phyloP scores from a whole-genome alignment of 2,888 invertebrate genomes.

The Psylliodes chrysocephalus region DNA sequence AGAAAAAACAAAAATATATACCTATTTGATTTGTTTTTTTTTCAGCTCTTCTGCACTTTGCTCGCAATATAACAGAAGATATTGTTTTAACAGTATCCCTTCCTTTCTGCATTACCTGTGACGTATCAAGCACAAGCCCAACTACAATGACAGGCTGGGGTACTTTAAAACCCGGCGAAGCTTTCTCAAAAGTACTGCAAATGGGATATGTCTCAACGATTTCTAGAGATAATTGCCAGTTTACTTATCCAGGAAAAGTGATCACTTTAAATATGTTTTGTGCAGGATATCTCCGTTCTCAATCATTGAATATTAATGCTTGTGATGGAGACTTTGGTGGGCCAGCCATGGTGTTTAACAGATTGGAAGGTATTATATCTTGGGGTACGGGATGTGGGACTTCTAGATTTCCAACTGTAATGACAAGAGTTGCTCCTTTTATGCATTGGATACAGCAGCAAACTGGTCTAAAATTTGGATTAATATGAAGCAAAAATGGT shows the following conservation, averaged over 20 bases:
- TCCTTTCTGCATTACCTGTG: neutral
- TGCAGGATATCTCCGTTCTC: slow-evolving; percentile 63
- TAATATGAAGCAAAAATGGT: too few species aligned
- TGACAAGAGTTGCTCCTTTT: slow-evolving; percentile 46
- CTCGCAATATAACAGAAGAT: neutral
- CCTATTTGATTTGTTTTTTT: neutral
- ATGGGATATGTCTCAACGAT: slow-evolving; percentile 1
- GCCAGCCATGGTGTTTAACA: slow-evolving; percentile 41
- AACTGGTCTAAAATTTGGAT: too few species aligned
- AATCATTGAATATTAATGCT: slow-evolving; percentile 62
- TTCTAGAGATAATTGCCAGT: neutral
- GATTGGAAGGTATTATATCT: slow-evolving; percentile 49
- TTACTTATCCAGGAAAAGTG: neutral
- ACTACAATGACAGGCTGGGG: slow-evolving; percentile 21
- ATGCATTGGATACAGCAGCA: slow-evolving; percentile 31
- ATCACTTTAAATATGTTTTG: slow-evolving; percentile 65
- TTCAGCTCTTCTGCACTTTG: neutral
- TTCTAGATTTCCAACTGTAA: slow-evolving; percentile 50
- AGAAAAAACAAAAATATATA: too few species aligned
- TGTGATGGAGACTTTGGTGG: slow-evolving; percentile 53
- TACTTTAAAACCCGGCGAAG: neutral
- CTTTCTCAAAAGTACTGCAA: neutral
- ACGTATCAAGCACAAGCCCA: neutral
- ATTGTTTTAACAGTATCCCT: neutral
- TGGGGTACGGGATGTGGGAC: slow-evolving; percentile 52